Base-by-base conservation (phyloP, 2,797 vertebrate species). In the Sebastiscus albofasciatus region DNA sequence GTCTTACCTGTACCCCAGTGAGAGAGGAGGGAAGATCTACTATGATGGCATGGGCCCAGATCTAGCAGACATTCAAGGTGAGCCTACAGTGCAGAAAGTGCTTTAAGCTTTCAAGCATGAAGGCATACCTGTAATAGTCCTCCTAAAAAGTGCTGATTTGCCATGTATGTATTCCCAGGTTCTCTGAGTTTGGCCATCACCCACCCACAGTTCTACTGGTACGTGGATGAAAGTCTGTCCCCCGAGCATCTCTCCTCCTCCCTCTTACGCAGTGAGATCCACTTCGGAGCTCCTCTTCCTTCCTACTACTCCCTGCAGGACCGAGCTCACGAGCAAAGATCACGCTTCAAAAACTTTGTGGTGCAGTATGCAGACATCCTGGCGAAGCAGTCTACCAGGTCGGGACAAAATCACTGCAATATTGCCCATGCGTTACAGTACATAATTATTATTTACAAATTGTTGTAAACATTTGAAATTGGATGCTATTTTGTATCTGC, bases 151-250 rank as follows among this genome's bases (percentile, higher is more conserved):
- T 56, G 54, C 65, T 76, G 76, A 69, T 79, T 80, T 78, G 6
- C 62, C 4, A 9, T 67, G 34, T 60, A 2, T 31, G 1, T 64
- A 29, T 74, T 80, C 58, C 42, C 84, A 99, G 98, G 98, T 76
- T 97, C 98, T 71, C 90, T 99, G 77, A 97, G 97, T 80, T 92
- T 99, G 94, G 98, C 98, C 83, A 99, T 99, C 96, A 99, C 98
- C 49, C 98, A 99, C 90, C 98, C 98, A 0, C 98, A 99, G 90
- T 99, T 99, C 95, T 99, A 99, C 95, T 99, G 98, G 98, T 99
- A 99, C 0, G 98, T 99, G 93, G 98, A 99, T 1, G 98, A 99
- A 92, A 96, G 94, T 2, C 94, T 99, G 56, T 97, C 97, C 1
- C 97, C 96, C 0, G 97, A 97, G 90, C 97, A 95, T 82, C 96